Percentiles rank a stretch among this genome's conserved stretches.
Evolutionary conservation across 2,797 vertebrate species (phyloP).

Genomic region (Gymnocypris eckloni): DNA sequence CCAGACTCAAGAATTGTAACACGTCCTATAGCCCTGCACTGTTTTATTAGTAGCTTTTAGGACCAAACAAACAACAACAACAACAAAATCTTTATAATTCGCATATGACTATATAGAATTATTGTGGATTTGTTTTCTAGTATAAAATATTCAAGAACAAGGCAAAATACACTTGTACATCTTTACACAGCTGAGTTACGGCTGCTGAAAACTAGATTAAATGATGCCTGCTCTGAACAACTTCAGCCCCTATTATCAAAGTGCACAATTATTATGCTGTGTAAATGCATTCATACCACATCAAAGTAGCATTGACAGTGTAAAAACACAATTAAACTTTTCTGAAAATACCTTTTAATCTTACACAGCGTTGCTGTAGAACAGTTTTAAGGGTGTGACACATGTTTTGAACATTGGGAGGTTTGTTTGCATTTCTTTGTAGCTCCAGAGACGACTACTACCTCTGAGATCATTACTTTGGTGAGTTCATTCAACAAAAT

Average conservation of each 20-base stretch:
- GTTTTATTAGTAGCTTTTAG: background rate
- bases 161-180: background rate
- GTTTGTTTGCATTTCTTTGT: conserved; percentile 7
- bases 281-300: background rate
- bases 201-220: background rate
- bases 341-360: background rate
- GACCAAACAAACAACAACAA: background rate
- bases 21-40: background rate
- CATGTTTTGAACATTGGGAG: background rate
- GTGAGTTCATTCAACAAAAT: conserved; percentile 4
- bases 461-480: background rate
- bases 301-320: background rate
- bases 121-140: background rate
- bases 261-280: background rate
- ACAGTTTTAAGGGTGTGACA: background rate
- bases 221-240: background rate
- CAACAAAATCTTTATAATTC: background rate
- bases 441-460: conserved; percentile 33
- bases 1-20: background rate
- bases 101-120: too few species aligned
- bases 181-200: background rate
- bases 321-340: background rate
- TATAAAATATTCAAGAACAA: background rate
- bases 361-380: background rate
- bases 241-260: background rate